A percentile compares a stretch with the other conserved stretches of the same genome.
phyloP scores from a whole-genome alignment of 2,888 invertebrate genomes.

The Philereme transversata region DNA sequence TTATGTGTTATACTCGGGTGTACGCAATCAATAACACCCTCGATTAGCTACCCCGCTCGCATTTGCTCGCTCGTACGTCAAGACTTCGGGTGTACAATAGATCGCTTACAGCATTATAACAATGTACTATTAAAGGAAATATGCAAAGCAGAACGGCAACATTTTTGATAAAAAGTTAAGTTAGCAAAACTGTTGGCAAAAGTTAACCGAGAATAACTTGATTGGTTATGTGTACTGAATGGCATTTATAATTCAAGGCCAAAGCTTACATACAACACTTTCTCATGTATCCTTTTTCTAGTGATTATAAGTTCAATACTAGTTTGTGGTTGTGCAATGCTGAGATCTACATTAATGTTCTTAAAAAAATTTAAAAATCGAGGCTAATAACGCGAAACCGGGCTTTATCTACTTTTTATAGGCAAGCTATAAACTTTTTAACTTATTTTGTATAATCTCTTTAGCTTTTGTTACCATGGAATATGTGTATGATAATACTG shows the following conservation, averaged over 20 bases:
- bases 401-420: background rate
- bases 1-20: no score
- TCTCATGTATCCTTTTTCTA: constrained; percentile 20
- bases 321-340: constrained; percentile 4
- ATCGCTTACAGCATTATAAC: no score
- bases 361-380: background rate
- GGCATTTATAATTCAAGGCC: constrained; percentile 23
- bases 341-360: background rate
- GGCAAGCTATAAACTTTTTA: no score
- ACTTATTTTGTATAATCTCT: no score
- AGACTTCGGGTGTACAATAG: no score
- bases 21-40: no score
- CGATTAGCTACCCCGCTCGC: no score
- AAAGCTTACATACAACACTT: constrained; percentile 19
- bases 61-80: no score
- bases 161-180: background rate
- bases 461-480: no score
- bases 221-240: constrained; percentile 10
- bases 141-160: background rate
- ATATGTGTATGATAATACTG: no score
- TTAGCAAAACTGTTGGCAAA: constrained; percentile 8
- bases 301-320: constrained; percentile 14
- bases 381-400: background rate
- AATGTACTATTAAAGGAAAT: no score
- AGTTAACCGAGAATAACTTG: constrained; percentile 12